These are phyloP conservation scores for Trissolcus japonicus DNA, from an alignment of 2,888 invertebrate genomes.

Conservation along the genomic window DNA sequence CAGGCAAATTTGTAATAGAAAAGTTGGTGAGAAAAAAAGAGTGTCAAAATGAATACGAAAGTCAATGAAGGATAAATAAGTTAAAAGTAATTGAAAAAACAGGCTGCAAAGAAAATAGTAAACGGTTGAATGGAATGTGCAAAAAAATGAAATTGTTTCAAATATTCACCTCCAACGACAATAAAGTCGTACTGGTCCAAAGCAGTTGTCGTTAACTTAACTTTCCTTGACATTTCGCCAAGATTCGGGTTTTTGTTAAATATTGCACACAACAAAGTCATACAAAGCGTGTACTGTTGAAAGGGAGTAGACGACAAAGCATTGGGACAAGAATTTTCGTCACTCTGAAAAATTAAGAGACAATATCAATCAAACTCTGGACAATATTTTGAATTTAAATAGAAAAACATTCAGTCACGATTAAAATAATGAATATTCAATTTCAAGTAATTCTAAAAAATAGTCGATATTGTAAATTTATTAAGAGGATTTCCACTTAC, in stretches of 20 bases:
- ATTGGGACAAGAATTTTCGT: conserved; percentile 12
- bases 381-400: background rate
- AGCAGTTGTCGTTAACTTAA: conserved; percentile 75
- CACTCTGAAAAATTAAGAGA: conserved; percentile 24
- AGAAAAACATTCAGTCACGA: background rate
- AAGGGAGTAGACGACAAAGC: conserved; percentile 19
- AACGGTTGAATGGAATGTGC: background rate
- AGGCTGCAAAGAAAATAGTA: too few species aligned
- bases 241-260: conserved; percentile 57
- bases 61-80: background rate
- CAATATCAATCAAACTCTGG: background rate
- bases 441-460: too few species aligned
- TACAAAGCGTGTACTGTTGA: conserved; percentile 51
- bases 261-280: conserved; percentile 62
- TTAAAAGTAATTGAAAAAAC: conserved; percentile 1
- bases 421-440: too few species aligned
- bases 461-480: too few species aligned
- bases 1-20: background rate
- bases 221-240: conserved; percentile 77
- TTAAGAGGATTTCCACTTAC: too few species aligned
- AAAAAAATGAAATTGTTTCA: background rate
- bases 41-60: background rate
- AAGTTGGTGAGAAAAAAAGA: background rate
- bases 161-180: conserved; percentile 78
- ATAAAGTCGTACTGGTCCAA: conserved; percentile 80